Conservation (phyloP, 2,113 vertebrate genomes). For the human region DNA sequence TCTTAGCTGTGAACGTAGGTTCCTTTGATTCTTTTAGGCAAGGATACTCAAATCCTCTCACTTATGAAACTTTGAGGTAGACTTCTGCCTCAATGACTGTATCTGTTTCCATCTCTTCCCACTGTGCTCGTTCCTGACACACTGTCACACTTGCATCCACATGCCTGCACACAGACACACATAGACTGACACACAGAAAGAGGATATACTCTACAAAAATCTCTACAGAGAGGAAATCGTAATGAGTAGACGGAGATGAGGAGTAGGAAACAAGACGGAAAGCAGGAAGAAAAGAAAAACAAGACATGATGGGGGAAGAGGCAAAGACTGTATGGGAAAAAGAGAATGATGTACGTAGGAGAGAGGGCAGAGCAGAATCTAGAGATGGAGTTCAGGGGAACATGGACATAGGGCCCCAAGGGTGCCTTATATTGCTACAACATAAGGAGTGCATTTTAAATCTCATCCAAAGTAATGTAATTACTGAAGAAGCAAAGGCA, state of each 20-base stretch:
- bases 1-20: neutral
- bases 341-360: neutral
- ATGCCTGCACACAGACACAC: neutral
- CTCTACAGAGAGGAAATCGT: neutral
- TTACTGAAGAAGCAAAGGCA: neutral
- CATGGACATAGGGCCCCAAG: neutral
- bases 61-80: neutral
- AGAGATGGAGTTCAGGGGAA: neutral
- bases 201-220: neutral
- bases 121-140: neutral
- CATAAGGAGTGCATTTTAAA: neutral
- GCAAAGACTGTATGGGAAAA: neutral
- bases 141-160: neutral
- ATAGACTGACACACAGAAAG: neutral
- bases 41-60: neutral
- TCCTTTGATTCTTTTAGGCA: neutral
- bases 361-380: neutral
- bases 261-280: neutral
- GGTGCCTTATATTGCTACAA: neutral
- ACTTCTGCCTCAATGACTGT: neutral
- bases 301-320: neutral
- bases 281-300: neutral
- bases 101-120: neutral
- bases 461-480: neutral
- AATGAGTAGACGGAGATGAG: neutral